Evolutionary conservation across 2,113 vertebrate species (phyloP), one percentile per base, ranked within the genome.

Genomic region (Cyphomyrus plagiostoma): DNA sequence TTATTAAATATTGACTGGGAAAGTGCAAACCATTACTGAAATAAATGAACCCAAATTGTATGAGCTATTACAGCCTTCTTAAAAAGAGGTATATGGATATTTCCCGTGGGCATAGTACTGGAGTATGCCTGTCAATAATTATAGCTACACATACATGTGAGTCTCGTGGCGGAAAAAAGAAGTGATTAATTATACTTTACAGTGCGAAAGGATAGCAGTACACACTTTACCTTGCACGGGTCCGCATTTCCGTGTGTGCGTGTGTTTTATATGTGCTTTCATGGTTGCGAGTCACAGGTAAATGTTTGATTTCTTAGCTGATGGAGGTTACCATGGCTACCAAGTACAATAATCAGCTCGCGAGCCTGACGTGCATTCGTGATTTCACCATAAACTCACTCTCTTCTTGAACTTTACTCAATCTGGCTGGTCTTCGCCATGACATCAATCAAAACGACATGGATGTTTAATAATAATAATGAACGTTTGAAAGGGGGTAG

Each of bases 291-390:
- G 49, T 39, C 26, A 1, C 50, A 45, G 58, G 87, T 88, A 62
- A 88, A 88, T 62, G 85, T 87, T 87, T 88, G 39, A 88, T 88
- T 62, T 88, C 52, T 88, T 10, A 46, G 52, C 35, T 46, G 87
- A 66, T 17, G 53, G 7, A 88, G 23, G 56, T 88, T 66, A 45
- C 87, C 87, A 58, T 88, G 87, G 39, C 56, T 62, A 88, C 87
- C 17, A 45, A 45, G 52, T 46, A 62, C 87, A 88, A 62, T 88
- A 45, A 62, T 52, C n/a, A 4, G 35, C 21, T 53, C 35, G 39
- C 52, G 23, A 26, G 30, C 35, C 52, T 88, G 86, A 88, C 53
- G 56, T 45, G 56, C 35, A 42, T 45, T 13, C 9, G 6, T 45
- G 39, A 66, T 66, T 88, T 48, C 82, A 48, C 8, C 23, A 21